phyloP scores from a whole-genome alignment of 2,113 vertebrate species.

The Theropithecus gelada region DNA sequence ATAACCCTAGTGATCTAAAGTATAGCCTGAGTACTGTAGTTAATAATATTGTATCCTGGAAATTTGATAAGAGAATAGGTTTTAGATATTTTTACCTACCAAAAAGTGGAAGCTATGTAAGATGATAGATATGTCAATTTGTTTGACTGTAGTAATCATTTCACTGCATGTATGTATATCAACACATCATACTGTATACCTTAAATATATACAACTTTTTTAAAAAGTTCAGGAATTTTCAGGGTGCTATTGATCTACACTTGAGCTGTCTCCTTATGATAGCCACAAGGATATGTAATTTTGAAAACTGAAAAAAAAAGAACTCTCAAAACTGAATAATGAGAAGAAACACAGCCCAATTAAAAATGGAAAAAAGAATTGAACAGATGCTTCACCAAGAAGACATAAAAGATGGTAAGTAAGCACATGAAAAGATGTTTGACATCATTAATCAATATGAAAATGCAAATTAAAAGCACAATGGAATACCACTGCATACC shows the following conservation, averaged over 20 bases:
- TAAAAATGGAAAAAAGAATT: neutral
- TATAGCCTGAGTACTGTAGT: neutral
- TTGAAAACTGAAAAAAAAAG: neutral
- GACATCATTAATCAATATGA: neutral
- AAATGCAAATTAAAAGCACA: neutral
- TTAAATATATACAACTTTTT: neutral
- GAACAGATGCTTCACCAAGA: neutral
- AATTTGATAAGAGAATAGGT: neutral
- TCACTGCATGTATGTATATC: neutral
- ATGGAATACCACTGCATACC: neutral
- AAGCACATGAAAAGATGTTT: neutral
- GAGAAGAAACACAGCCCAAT: neutral
- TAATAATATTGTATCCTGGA: neutral
- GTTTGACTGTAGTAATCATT: neutral
- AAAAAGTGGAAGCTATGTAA: neutral
- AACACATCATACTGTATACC: neutral
- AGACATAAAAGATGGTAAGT: neutral
- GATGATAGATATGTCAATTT: neutral
- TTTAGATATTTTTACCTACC: neutral
- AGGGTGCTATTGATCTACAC: neutral
- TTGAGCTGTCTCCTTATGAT: neutral
- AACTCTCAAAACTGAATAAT: neutral
- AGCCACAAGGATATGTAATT: neutral
- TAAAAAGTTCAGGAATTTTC: neutral
- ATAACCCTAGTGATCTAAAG: neutral